Base-by-base conservation (phyloP, 2,113 vertebrate genomes). In the Nipponia nippon region DNA sequence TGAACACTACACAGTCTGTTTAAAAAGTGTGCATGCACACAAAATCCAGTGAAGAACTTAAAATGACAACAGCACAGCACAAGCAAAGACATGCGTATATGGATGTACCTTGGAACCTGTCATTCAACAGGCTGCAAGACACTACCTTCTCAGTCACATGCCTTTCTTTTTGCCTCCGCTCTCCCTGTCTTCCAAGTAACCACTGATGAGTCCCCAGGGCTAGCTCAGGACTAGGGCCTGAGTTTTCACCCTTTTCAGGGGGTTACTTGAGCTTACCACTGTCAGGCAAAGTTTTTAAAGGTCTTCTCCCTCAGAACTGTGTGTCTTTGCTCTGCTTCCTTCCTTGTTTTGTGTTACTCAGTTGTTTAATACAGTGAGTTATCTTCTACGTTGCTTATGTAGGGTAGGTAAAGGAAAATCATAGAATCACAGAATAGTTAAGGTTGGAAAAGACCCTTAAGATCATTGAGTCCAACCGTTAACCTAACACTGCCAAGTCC, bases 1-100 rank as follows among this genome's bases (percentile, higher is more conserved):
- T 62, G 53, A 61, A 16, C 1, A 4, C 16, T 65, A 38, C 19
- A 25, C 22, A 13, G 13, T 14, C 32, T 66, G n/a, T 79, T 75
- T 47, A 47, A 71, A 46, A 87, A 85, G n/a, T n/a, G 10, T 8
- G 16, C 1, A 0, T 26, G 22, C 75, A 42, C 47, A 59, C 1
- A 3, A 90, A 67, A 81, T 32, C 26, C 69, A 40, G 49, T 3
- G 13, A 22, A 69, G 50, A 89, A 30, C 32, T 79, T n/a, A 22
- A n/a, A 61, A 38, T 20, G 19, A 36, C 27, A 29, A 7, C 23
- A 27, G 46, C 46, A 23, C 36, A 62, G 36, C 29, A n/a, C 18
- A 70, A 75, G 27, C 11, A 78, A 71, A 66, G 23, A 11, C 16
- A 29, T 0, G 0, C 3, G 0, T 10, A 10, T 53, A 10, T 16